phyloP scores from a whole-genome alignment of 2,888 invertebrate species.

The Spilarctia lutea region DNA sequence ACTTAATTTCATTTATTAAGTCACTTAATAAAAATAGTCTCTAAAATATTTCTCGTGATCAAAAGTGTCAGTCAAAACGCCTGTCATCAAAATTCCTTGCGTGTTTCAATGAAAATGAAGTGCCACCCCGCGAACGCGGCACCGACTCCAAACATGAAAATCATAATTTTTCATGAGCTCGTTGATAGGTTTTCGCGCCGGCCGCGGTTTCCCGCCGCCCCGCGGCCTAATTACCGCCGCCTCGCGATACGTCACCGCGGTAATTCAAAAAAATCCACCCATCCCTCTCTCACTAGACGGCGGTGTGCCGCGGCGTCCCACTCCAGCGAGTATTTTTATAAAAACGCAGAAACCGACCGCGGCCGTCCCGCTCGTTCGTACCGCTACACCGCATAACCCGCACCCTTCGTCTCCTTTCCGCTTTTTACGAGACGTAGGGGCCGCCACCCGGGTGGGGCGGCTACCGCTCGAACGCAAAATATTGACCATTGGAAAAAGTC shows the following conservation, averaged over 20 bases:
- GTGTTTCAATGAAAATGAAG: conserved; percentile 72
- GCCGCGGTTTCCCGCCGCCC: conserved; percentile 86
- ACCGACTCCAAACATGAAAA: conserved; percentile 78
- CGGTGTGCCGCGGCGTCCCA: conserved; percentile 68
- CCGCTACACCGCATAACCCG: conserved; percentile 75
- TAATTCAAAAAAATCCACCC: conserved; percentile 84
- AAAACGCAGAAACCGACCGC: conserved; percentile 85
- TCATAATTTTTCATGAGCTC: conserved; percentile 86
- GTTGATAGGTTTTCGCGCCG: conserved; percentile 85
- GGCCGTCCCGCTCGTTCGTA: conserved; percentile 84
- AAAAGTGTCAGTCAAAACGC: conserved; percentile 63
- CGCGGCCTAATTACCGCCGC: conserved; percentile 85
- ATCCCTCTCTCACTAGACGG: conserved; percentile 75
- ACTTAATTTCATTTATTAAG: conserved; percentile 1
- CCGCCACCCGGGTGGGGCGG: conserved; percentile 84
- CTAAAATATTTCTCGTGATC: conserved; percentile 48
- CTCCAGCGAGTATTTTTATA: conserved; percentile 83
- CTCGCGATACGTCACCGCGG: conserved; percentile 85
- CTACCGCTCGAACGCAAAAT: conserved; percentile 87
- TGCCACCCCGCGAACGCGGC: conserved; percentile 69
- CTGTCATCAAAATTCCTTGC: conserved; percentile 68
- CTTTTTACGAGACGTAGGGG: conserved; percentile 87
- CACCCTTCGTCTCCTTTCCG: conserved; percentile 86
- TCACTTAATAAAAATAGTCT: conserved; percentile 31
- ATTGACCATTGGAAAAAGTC: conserved; percentile 88